Conservation (phyloP, 1,140 invertebrate species). For the Trichomalopsis sarcophagae region DNA sequence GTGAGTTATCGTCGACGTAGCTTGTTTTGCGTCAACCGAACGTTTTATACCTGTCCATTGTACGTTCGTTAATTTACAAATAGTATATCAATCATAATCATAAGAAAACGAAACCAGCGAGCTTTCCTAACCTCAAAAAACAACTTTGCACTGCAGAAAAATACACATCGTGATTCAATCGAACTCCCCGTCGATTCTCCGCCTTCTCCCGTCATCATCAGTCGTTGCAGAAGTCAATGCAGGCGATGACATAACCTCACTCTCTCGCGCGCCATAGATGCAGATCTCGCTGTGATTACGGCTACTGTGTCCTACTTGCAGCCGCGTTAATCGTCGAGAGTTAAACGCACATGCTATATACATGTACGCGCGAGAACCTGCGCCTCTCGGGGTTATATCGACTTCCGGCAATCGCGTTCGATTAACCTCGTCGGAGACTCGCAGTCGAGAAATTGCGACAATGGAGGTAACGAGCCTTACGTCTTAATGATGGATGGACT, state of each 20-base stretch:
- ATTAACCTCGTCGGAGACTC: background rate
- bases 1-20: background rate
- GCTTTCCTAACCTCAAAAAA: no score
- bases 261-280: background rate
- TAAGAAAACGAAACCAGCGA: no score
- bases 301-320: background rate
- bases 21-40: no score
- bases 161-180: background rate
- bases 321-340: background rate
- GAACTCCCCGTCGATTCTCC: background rate
- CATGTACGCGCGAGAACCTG: background rate
- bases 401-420: conserved; percentile 14
- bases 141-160: background rate
- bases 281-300: background rate
- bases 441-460: background rate
- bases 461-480: background rate
- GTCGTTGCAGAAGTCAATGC: background rate
- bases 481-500: background rate
- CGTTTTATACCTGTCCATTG: no score
- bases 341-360: background rate
- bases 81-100: no score
- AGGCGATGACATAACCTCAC: conserved; percentile 5
- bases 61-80: no score
- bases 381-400: background rate
- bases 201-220: background rate